Percentiles rank a stretch among this genome's conserved stretches.
Conservation (phyloP, 2,113 vertebrate species). For the Halcyon malimbica region DNA sequence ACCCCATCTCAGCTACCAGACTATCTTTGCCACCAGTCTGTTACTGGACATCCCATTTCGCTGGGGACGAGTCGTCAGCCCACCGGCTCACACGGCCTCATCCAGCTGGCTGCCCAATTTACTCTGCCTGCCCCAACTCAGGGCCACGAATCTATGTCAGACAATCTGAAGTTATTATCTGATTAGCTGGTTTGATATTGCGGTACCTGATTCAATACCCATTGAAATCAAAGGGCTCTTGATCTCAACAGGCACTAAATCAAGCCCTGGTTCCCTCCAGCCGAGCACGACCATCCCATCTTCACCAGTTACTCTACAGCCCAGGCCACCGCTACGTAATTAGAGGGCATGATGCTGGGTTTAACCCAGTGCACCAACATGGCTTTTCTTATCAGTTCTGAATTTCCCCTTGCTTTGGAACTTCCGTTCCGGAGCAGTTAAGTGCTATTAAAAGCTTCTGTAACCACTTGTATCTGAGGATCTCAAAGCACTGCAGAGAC, state of each 20-base stretch:
- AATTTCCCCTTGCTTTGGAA: slow-evolving; percentile 51
- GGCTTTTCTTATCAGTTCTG: slow-evolving; percentile 51
- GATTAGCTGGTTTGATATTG: slow-evolving; percentile 54
- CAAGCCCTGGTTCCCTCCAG: slow-evolving; percentile 34
- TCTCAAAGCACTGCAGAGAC: slow-evolving; percentile 41
- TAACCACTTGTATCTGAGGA: slow-evolving; percentile 12
- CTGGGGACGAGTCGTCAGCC: accelerated
- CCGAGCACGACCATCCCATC: neutral
- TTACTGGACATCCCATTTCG: neutral
- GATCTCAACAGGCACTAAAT: slow-evolving; percentile 54
- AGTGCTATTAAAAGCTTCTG: slow-evolving; percentile 45
- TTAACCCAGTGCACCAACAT: slow-evolving; percentile 36
- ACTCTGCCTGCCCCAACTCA: neutral
- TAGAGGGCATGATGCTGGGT: slow-evolving; percentile 45
- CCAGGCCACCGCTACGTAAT: slow-evolving; percentile 43
- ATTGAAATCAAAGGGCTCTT: slow-evolving; percentile 60
- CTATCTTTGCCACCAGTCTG: neutral
- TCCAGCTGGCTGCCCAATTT: slow-evolving; percentile 44
- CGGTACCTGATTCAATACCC: slow-evolving; percentile 44
- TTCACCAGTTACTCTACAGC: neutral
- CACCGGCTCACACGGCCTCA: neutral
- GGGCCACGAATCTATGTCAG: neutral
- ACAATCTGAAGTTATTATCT: slow-evolving; percentile 32
- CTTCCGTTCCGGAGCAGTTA: slow-evolving; percentile 30
- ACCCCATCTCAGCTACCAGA: neutral